Conservation (phyloP, 2,888 invertebrate species). For the Cryptophagus acutangulus region DNA sequence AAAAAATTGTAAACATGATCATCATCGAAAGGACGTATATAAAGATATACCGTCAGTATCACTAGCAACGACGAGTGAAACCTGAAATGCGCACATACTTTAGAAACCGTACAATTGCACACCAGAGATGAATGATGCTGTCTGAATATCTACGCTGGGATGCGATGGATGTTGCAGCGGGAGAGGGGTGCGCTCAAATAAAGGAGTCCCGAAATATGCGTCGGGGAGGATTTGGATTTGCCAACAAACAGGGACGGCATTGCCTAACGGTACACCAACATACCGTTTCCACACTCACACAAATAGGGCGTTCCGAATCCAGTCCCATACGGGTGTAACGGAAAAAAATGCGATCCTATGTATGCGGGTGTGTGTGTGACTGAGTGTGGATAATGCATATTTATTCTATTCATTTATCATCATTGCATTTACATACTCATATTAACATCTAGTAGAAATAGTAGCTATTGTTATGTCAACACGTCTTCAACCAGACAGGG, state of each 20-base stretch:
- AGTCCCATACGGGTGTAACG: no score
- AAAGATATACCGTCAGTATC: constrained; percentile 1
- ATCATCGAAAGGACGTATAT: neutral
- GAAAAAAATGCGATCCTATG: no score
- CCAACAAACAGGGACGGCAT: constrained; percentile 3
- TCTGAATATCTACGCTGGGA: neutral
- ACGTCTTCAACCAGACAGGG: no score
- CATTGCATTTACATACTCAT: no score
- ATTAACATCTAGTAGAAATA: no score
- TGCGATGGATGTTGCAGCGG: constrained; percentile 2
- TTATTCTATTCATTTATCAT: no score
- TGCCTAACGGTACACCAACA: no score
- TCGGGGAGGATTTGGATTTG: constrained; percentile 10
- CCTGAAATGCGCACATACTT: constrained; percentile 7
- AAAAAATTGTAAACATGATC: neutral
- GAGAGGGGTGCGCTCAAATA: constrained; percentile 8
- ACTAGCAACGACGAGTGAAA: constrained; percentile 1
- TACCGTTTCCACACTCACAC: neutral
- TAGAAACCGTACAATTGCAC: constrained; percentile 7
- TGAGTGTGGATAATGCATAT: no score
- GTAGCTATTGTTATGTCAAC: no score
- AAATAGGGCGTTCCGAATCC: no score
- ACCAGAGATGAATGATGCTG: constrained; percentile 5
- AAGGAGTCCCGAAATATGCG: constrained; percentile 10
- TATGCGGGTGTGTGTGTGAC: no score